Evolutionary conservation across 1,140 invertebrate genomes (phyloP), one percentile per base, ranked within the genome.

Genomic region (Pseudomyrmex sp.): DNA sequence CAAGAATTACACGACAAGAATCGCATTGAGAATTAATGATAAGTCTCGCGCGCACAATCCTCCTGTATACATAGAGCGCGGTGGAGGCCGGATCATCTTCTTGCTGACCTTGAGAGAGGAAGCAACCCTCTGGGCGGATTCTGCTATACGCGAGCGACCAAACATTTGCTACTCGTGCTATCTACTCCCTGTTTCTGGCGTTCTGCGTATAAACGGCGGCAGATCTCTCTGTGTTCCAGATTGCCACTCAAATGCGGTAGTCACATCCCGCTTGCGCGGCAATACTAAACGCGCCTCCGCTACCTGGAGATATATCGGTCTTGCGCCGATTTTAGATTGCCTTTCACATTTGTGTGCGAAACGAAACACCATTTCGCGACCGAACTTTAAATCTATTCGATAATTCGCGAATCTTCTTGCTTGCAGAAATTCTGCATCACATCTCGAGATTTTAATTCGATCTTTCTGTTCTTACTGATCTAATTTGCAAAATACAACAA

Each of bases 131-230:
- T 72, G 66, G 35, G 54, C 76, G 68, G 54, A 80, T 72, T 59
- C 44, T 80, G 35, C 26, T 26, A 20, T 48, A 48, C 46, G 54
- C 54, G 54, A 70, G 66, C 52, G 50, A 35, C 65, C 72, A 59
- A 82, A 82, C 76, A 85, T 85, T 85, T 82, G 48, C 76, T 56
- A 62, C 76, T 46, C 35, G 62, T 68, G 68, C 35, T 82, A 90
- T 90, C 88, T 87, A 85, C 84, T 91, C 69, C 35, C 26, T 66
- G 48, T 84, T 91, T 76, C 88, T 88, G 79, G 85, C 72, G 74
- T 26, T 26, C 26, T 26, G 46, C 3, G 52, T 61, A 35, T 35
- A 83, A 79, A 65, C 62, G 69, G 50, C 79, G 58, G 62, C 35
- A 63, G 66, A 72, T 35, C 35, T 35, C 35, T 35, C 35, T 35